Conservation (phyloP, 2,797 vertebrate species). For the Danio aesculapii region DNA sequence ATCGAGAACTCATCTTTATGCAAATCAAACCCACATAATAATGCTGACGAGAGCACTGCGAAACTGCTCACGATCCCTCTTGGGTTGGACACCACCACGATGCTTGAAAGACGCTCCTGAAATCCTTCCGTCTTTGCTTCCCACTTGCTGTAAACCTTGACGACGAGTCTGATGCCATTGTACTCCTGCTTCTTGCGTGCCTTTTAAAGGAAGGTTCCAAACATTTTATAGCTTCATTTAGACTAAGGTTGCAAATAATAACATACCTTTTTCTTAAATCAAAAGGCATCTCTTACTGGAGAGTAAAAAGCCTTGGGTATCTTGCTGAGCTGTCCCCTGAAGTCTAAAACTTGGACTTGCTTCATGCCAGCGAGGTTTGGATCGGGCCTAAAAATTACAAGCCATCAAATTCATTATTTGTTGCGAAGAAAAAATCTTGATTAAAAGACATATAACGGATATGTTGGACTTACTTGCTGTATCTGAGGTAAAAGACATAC, state of each 20-base stretch:
- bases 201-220: constrained; percentile 32
- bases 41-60: constrained; percentile 80
- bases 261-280: neutral
- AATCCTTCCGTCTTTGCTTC: constrained; percentile 45
- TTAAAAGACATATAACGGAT: neutral
- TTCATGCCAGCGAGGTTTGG: constrained; percentile 76
- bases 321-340: constrained; percentile 54
- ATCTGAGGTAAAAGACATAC: constrained; percentile 48
- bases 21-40: constrained; percentile 74
- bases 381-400: constrained; percentile 64
- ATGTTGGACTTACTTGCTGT: constrained; percentile 34
- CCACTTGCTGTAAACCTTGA: constrained; percentile 3
- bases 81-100: constrained; percentile 58
- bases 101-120: constrained; percentile 58
- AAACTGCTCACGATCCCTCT: constrained; percentile 73
- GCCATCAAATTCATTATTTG: neutral
- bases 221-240: neutral
- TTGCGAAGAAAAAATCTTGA: neutral
- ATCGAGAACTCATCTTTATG: neutral
- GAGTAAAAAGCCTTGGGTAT: constrained; percentile 40
- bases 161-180: constrained; percentile 60
- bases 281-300: constrained; percentile 37
- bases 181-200: constrained; percentile 12
- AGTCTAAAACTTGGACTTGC: constrained; percentile 70
- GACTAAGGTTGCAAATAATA: neutral